Base-by-base conservation (phyloP, 2,888 invertebrate species). In the Lottia gigantea region DNA sequence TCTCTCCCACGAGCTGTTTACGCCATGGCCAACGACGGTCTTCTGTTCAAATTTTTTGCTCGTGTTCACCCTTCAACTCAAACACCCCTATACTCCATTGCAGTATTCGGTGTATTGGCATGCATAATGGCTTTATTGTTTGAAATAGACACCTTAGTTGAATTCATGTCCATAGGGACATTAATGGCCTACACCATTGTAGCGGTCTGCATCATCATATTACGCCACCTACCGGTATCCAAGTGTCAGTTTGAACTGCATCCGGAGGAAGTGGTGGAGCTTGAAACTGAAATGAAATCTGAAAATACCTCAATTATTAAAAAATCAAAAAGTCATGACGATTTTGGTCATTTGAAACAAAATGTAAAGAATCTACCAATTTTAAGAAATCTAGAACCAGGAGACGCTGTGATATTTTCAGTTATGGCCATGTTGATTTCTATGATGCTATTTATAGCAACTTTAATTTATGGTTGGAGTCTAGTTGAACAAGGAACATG, bases 131-230 rank as follows among this genome's bases (percentile, higher is more conserved):
- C 96, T 6, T 89, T 96, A 61, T 87, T 96, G 49, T 95, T 96
- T 83, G 96, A 97, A 88, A 91, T 97, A 78, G 93, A 95, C 80
- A 95, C 95, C 79, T 90, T 97, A 62, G 95, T 97, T 0, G 96
- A 97, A 86, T 96, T 97, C 86, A 95, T 97, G 95, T 96, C 96
- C 1, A 96, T 97, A 1, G 96, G 96, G 85, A 95, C 95, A 1
- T 94, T 96, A 75, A 95, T 96, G 8, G 95, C 95, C 0, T 96
- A 96, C 86, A 95, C 95, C 1, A 95, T 96, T 75, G 96, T 97
- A 3, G 95, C 95, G 76, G 95, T 95, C 16, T 94, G 94, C 74
- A 95, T 96, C 8, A 95, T 97, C 69, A 93, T 96, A 66, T 89
- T 96, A 68, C 91, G 96, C 64, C 96, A 96, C 84, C 91, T 93